Conservation (phyloP, 2,888 invertebrate species). For the Ormia ochracea region DNA sequence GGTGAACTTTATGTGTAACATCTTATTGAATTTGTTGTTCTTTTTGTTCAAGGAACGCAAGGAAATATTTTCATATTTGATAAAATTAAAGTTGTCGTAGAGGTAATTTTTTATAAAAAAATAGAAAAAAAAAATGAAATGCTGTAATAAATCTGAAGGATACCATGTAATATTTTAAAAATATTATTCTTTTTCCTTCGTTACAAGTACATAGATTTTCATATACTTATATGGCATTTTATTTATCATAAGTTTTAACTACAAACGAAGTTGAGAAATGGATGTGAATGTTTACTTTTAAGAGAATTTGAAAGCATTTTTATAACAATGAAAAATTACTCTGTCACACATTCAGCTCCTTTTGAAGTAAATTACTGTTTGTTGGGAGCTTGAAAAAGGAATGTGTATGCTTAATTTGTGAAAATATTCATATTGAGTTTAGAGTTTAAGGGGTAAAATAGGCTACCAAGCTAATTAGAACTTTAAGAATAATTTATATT, state of each 20-base stretch:
- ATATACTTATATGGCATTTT: background rate
- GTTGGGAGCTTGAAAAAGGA: too few species aligned
- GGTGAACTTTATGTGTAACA: background rate
- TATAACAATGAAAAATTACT: too few species aligned
- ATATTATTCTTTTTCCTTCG: background rate
- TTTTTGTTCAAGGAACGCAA: background rate
- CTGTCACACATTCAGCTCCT: too few species aligned
- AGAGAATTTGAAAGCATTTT: background rate
- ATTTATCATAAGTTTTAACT: slow-evolving; percentile 8
- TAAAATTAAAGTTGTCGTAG: slow-evolving; percentile 42
- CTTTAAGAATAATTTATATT: too few species aligned
- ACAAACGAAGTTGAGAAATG: background rate
- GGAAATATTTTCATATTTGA: background rate
- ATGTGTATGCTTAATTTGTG: too few species aligned
- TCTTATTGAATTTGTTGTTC: slow-evolving; percentile 4
- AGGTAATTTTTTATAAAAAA: slow-evolving; percentile 38
- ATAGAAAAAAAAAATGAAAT: slow-evolving; percentile 4
- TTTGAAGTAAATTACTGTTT: too few species aligned
- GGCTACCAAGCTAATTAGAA: too few species aligned
- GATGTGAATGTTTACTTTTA: background rate
- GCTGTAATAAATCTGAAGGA: background rate
- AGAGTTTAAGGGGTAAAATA: too few species aligned
- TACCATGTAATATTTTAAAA: slow-evolving; percentile 11
- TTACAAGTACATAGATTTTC: background rate
- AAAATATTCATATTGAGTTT: too few species aligned